Conservation (phyloP, 1,140 invertebrate species). For the Temnothorax curvispinosus region DNA sequence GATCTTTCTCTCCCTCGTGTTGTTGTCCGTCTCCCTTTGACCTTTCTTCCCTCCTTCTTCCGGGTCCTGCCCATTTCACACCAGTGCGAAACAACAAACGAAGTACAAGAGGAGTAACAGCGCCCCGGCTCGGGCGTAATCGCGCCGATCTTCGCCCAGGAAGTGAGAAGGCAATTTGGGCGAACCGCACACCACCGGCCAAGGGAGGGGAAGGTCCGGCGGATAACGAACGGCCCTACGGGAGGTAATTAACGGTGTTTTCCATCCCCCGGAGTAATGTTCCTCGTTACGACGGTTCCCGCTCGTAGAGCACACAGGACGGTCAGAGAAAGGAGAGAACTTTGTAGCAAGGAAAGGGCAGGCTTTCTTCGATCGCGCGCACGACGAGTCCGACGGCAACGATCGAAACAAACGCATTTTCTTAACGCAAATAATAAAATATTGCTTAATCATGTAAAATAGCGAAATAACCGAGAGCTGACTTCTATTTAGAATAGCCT, state of each 20-base stretch:
- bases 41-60: not conserved
- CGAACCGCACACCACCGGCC: constrained; percentile 76
- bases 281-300: constrained; percentile 82
- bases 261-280: constrained; percentile 82
- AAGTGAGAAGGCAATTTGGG: constrained; percentile 84
- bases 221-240: constrained; percentile 82
- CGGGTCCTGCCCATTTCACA: constrained; percentile 23
- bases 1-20: constrained; percentile 36
- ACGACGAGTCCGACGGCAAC: not conserved
- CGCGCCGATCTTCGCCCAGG: constrained; percentile 80
- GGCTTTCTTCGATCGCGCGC: constrained; percentile 48
- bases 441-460: not conserved
- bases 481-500: not conserved
- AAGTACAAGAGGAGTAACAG: constrained; percentile 61
- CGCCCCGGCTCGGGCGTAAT: constrained; percentile 72
- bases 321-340: constrained; percentile 32
- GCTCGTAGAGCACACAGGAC: constrained; percentile 65
- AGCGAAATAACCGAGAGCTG: not conserved
- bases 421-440: not conserved
- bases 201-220: constrained; percentile 70
- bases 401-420: not conserved
- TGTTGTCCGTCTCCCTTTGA: not conserved
- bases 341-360: constrained; percentile 21
- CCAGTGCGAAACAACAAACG: constrained; percentile 78
- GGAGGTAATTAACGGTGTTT: constrained; percentile 85